A percentile compares a stretch with the other conserved stretches of the same genome.
phyloP scores from a whole-genome alignment of 2,113 vertebrate species.

The Psophia crepitans region DNA sequence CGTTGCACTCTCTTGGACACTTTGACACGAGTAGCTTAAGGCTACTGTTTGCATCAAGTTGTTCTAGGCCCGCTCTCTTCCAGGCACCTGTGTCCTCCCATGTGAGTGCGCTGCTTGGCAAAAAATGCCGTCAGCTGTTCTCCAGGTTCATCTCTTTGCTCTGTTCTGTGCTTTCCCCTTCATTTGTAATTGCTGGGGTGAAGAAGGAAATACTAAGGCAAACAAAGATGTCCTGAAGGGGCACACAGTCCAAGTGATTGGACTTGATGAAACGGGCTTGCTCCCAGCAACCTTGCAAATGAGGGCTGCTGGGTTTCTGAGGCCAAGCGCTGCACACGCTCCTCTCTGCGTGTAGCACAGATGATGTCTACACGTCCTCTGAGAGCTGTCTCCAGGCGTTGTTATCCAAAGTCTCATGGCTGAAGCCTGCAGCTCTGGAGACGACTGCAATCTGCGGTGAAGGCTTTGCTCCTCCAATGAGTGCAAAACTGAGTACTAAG shows the following conservation, averaged over 20 bases:
- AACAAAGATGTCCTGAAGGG: slow-evolving; percentile 8
- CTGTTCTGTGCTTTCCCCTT: slow-evolving; percentile 36
- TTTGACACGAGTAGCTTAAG: slow-evolving; percentile 28
- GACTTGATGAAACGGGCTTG: background rate
- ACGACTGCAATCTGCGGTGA: background rate
- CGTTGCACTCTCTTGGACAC: slow-evolving; percentile 35
- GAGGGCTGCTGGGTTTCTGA: background rate
- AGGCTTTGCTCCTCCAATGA: background rate
- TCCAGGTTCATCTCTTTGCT: background rate
- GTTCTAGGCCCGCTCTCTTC: background rate
- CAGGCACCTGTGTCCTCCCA: slow-evolving; percentile 38
- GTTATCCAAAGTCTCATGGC: background rate
- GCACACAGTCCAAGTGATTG: slow-evolving; percentile 13
- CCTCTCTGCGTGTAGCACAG: background rate
- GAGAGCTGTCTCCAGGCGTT: background rate
- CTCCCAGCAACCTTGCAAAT: background rate
- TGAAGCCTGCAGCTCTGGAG: background rate
- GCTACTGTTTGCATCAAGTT: slow-evolving; percentile 38
- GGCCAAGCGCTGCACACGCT: background rate
- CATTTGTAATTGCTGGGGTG: background rate
- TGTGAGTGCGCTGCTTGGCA: background rate
- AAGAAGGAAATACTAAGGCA: background rate
- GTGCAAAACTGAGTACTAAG: background rate
- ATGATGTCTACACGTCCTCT: background rate
- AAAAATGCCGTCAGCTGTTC: slow-evolving; percentile 29